Base-by-base conservation (phyloP, 2,888 invertebrate genomes). In the Spialia ferax region DNA sequence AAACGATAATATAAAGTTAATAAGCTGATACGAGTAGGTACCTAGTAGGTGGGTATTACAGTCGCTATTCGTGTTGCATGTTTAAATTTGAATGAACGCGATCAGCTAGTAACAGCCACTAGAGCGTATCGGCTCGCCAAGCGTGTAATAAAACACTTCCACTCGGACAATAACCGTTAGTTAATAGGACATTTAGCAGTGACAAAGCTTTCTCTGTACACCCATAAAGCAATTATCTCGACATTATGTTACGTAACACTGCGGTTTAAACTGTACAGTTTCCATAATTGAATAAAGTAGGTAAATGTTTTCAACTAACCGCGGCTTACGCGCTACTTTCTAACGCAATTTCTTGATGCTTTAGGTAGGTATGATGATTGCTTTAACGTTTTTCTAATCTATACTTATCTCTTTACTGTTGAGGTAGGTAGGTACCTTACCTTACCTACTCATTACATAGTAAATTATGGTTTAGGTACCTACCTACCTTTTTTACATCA, bases 131-230 rank as follows among this genome's bases (percentile, higher is more conserved):
- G 77, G 75, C 75, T 82, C 84, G 79, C 84, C 84, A 75, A 86
- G 83, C 93, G 88, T 92, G 88, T 89, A 92, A 91, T 92, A 88
- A 88, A 87, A 88, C 89, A 89, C 89, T 90, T 89, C 91, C 89
- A 91, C 87, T 87, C 81, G 81, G 84, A 85, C 87, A 88, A 85
- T 86, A 88, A 89, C 89, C 86, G 87, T 89, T 88, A 86, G 85
- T 89, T 89, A 87, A 87, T 87, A 83, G 81, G 82, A 85, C 86
- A 86, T 88, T 86, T 80, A 82, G 75, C 79, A 80, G 79, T 81
- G 81, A 85, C 84, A 84, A 82, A 86, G 86, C 87, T 88, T 88
- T 90, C 88, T 83, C 83, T 79, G 73, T 73, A 75, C 74, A 73
- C 71, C 77, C 79, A 81, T 81, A 80, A 78, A 82, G 79, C 80